Evolutionary conservation across 2,888 invertebrate genomes (phyloP), one percentile per base, ranked within the genome.

Genomic region (Mamestra brassicae): DNA sequence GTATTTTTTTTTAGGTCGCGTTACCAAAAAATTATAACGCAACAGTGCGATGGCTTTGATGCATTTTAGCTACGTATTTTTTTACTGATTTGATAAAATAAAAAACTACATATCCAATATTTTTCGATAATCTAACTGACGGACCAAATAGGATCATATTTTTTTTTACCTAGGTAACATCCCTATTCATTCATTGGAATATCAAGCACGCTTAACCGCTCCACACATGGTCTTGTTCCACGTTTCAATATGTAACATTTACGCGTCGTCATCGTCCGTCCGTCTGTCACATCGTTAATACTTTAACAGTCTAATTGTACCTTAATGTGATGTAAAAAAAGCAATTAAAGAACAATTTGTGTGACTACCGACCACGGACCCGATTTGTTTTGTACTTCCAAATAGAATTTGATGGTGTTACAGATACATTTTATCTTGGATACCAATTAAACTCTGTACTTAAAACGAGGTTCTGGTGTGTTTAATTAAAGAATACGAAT

Each of bases 221-320:
- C 88, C 71, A 87, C 60, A 52, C 50, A 64, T 78, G 80, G 77
- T 63, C 34, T 38, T 80, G 74, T 76, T 76, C 78, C 34, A 72
- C 81, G 75, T 78, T 79, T 79, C 67, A 79, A 80, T 83, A 80
- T 80, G 78, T 87, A 85, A 85, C 81, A 87, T 89, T 89, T 83
- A 80, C 80, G 89, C 85, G 78, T 80, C 84, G 89, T 91, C 90
- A 91, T 85, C 75, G 87, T 87, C 83, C 77, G 84, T 82, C 81
- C 78, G 90, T 85, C 88, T 89, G 90, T 92, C 91, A 86, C 86
- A 87, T 89, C 89, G 90, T 91, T 90, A 91, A 90, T 91, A 92
- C 85, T 90, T 91, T 90, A 91, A 92, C 90, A 85, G 89, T 83
- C 89, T 89, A 86, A 88, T 86, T 86, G 81, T 80, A 68, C 67